phyloP scores from a whole-genome alignment of 2,797 vertebrate genomes.

The Loris lydekkerianus region DNA sequence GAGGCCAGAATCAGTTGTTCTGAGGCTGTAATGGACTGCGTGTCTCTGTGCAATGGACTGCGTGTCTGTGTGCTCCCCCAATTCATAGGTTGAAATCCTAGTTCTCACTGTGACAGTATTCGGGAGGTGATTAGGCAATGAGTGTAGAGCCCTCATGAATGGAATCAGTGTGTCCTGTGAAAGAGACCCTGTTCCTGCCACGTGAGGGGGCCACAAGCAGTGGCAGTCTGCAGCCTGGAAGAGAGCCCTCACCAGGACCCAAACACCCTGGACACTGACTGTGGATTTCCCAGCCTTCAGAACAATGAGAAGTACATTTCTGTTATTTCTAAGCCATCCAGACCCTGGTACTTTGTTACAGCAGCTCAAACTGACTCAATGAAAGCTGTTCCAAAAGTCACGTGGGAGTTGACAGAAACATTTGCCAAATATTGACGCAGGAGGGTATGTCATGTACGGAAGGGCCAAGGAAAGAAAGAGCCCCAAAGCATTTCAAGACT shows the following conservation, averaged over 20 bases:
- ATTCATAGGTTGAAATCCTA: background rate
- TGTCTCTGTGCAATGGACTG: background rate
- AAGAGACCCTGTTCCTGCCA: background rate
- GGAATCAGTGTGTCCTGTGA: background rate
- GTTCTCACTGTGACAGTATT: background rate
- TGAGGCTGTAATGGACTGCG: background rate
- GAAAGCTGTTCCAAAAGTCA: background rate
- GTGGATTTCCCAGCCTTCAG: background rate
- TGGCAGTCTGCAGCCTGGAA: background rate
- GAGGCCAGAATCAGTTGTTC: background rate
- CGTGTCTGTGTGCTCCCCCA: background rate
- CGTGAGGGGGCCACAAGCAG: background rate
- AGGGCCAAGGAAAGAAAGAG: background rate
- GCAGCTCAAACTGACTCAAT: background rate
- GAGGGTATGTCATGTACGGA: background rate
- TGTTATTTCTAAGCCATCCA: background rate
- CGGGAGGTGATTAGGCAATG: background rate
- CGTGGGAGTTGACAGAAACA: constrained; percentile 26
- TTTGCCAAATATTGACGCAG: constrained; percentile 20
- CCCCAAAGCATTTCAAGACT: constrained; percentile 33
- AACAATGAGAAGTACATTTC: background rate
- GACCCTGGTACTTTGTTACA: background rate
- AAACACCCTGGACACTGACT: background rate
- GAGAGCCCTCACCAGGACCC: background rate
- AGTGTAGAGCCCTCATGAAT: background rate